These are phyloP conservation scores for Lepidurus couesii DNA, from an alignment of 1,140 invertebrate genomes.

Conservation along the genomic window DNA sequence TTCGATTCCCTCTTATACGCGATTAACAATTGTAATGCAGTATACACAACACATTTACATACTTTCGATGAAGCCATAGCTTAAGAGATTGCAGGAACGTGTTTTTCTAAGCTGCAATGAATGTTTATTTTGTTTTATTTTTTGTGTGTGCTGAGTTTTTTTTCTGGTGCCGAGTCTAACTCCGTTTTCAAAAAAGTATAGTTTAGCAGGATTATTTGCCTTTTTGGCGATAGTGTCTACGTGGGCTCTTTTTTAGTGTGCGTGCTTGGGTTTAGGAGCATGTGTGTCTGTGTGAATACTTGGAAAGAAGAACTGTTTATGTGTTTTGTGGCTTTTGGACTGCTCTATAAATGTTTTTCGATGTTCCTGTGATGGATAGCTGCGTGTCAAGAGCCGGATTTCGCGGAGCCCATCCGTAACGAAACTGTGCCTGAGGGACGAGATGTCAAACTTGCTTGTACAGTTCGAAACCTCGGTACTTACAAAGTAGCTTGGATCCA, in stretches of 20 bases:
- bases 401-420: constrained; percentile 57
- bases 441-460: constrained; percentile 78
- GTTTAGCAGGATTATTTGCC: too few relatives aligned
- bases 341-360: neutral
- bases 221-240: too few relatives aligned
- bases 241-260: neutral
- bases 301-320: neutral
- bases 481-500: constrained; percentile 72
- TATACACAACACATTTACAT: neutral
- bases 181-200: too few relatives aligned
- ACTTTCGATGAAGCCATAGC: neutral
- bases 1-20: neutral
- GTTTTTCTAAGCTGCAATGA: too few relatives aligned
- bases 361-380: constrained; percentile 4
- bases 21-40: constrained; percentile 19
- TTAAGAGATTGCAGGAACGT: neutral
- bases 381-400: constrained; percentile 52
- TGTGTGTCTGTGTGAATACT: neutral
- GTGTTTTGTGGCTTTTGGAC: neutral
- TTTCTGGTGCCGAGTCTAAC: too few relatives aligned
- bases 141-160: too few relatives aligned
- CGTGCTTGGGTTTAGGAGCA: neutral
- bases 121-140: too few relatives aligned
- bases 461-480: constrained; percentile 78
- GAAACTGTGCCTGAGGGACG: constrained; percentile 68